Evolutionary conservation across 37 sponge, comb jelly and placozoan species (phyloP), one percentile per base, ranked within the genome.

Genomic region (Agelas oroides): DNA sequence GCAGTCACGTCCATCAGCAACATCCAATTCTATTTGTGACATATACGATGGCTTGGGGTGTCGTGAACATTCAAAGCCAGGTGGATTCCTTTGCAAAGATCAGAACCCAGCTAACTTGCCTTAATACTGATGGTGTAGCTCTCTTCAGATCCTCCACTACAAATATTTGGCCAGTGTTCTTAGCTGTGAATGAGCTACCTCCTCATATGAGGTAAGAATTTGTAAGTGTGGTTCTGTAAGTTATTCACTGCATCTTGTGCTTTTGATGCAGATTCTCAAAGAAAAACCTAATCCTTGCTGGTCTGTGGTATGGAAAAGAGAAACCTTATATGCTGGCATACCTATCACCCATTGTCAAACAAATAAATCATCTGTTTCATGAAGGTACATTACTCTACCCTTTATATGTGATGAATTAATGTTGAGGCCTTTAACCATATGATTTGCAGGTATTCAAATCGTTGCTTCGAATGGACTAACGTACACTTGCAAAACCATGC

Each of bases 41-140:
- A 59, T 76, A 13, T 76, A 76, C 27, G 77, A 76, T 58, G 77
- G 77, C 1, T 13, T 15, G 1, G 31, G 18, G 33, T 76, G 57
- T 59, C 34, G 8, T 14, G 25, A 59, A 37, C 77, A 58, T 76
- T 36, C 8, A 1, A 56, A 33, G 2, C 34, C 31, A 57, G 34
- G 36, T 11, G 77, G 77, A 5, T 35, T 76, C 6, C 38, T 76
- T 35, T 27, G 6, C 35, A 67, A 67, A 31, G 35, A 32, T 6
- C 20, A 36, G 3, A 2, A 76, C 33, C 71, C 82, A 21, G 70
- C 69, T 21, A 81, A 81, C 46, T 30, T 81, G 35, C 21, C 55
- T 67, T 30, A 81, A 81, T 58, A 81, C 82, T 16, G 82, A 81
- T 81, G 82, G 82, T 5, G 70, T 81, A 27, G 54, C 71, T 55